These are phyloP conservation scores for Eilema sororculum DNA, from an alignment of 2,888 invertebrate species.

Conservation along the genomic window DNA sequence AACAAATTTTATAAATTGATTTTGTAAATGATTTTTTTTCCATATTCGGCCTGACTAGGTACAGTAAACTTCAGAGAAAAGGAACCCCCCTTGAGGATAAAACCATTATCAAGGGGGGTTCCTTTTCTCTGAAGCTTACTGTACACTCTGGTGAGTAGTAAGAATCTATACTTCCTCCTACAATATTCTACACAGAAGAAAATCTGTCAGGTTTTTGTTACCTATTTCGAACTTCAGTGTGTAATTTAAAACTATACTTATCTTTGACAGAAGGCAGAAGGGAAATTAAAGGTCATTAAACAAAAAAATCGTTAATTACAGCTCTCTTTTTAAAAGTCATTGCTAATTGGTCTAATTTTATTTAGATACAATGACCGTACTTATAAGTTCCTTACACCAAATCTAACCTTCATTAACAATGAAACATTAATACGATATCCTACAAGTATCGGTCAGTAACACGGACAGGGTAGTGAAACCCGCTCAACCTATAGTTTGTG, in stretches of 20 bases:
- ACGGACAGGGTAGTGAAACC: slow-evolving; percentile 43
- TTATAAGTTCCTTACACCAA: neutral
- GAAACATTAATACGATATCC: slow-evolving; percentile 14
- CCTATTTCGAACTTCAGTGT: no score
- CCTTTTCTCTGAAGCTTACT: no score
- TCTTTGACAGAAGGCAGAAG: neutral
- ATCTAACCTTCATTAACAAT: neutral
- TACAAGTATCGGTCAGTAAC: slow-evolving; percentile 42
- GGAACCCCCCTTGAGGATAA: no score
- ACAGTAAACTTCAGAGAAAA: no score
- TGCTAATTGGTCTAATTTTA: neutral
- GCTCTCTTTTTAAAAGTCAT: neutral
- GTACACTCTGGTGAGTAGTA: no score
- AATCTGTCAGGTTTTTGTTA: no score
- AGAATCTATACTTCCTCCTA: neutral
- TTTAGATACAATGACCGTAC: neutral
- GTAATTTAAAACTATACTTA: neutral
- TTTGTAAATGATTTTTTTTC: neutral
- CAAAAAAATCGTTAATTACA: neutral
- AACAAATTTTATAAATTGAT: neutral
- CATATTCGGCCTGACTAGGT: no score
- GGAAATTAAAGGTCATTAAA: neutral
- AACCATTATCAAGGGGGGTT: no score
- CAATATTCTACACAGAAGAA: neutral
- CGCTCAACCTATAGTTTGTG: slow-evolving; percentile 41